These are phyloP conservation scores for Megastigmus dorsalis DNA, from an alignment of 2,888 invertebrate genomes.

Conservation along the genomic window DNA sequence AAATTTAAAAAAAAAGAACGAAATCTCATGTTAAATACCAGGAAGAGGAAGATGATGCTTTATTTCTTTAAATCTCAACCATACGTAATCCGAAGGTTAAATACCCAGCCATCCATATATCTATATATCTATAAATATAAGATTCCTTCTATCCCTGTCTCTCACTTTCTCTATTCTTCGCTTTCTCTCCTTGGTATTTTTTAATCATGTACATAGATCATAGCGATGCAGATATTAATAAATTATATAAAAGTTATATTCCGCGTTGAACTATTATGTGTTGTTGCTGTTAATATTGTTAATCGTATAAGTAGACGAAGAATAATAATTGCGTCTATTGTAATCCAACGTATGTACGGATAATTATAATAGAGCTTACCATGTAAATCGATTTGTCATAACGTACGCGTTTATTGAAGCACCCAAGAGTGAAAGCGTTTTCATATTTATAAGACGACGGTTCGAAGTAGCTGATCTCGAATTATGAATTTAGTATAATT, in stretches of 20 bases:
- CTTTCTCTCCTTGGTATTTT: constrained; percentile 40
- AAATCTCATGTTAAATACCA: constrained; percentile 13
- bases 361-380: constrained; percentile 44
- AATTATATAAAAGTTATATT: constrained; percentile 54
- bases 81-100: constrained; percentile 39
- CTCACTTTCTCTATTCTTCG: no score
- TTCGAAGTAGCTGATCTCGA: constrained; percentile 48
- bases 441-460: constrained; percentile 31
- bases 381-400: constrained; percentile 28
- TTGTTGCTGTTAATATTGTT: constrained; percentile 74
- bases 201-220: constrained; percentile 40
- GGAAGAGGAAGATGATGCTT: constrained; percentile 36
- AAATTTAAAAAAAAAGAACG: constrained; percentile 10
- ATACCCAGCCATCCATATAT: constrained; percentile 16
- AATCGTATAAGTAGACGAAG: constrained; percentile 63
- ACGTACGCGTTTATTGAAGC: constrained; percentile 22
- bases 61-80: constrained; percentile 48
- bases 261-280: constrained; percentile 72
- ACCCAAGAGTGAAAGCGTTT: constrained; percentile 16
- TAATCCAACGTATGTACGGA: constrained; percentile 54
- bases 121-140: no score
- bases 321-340: constrained; percentile 52
- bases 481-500: constrained; percentile 17
- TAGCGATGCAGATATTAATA: constrained; percentile 32
- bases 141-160: no score